Evolutionary conservation across 1,140 invertebrate genomes (phyloP), one percentile per base, ranked within the genome.

Genomic region (Amphibalanus amphitrite): DNA sequence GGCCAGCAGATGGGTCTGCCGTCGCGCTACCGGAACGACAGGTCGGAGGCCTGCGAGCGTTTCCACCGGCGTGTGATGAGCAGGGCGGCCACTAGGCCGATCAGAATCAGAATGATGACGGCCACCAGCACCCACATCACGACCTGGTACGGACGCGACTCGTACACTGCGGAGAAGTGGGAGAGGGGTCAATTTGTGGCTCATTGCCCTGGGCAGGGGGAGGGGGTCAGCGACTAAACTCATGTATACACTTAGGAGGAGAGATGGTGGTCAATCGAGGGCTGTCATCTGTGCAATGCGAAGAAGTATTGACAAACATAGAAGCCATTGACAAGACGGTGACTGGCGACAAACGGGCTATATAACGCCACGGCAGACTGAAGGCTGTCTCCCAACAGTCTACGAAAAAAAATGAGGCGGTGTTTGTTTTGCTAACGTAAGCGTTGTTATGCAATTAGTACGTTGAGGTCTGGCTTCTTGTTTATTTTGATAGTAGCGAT

Each of bases 81-180:
- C 3, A 67, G 20, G 3, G 26, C 65, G 17, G 10, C 8, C 3
- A 28, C 20, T 3, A 67, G 65, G 10, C n/a, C n/a, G 26, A 67
- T 28, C 10, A 67, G 3, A 10, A 67, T 10, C 0, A 67, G 3
- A 26, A 67, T 10, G 23, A 67, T 67, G 28, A 67, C 3, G 0
- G 65, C 65, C 23, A 67, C 26, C 65, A 67, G 28, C 15, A 67
- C 65, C 65, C 65, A 67, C 65, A 67, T 67, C 10, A 67, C 28
- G n/a, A 28, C 65, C 65, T 67, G 65, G 28, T 67, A 67, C 3
- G 65, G 65, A 3, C 28, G 20, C 3, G 65, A 67, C n/a, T 26
- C 6, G 65, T 67, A 10, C 26, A 28, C 65, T 67, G 65, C 8
- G 25, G 25, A 25, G 25, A 59, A 13, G 25, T 15, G 25, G 47